Conservation (phyloP, 1,140 invertebrate genomes). For the Brachionus calyciflorus region DNA sequence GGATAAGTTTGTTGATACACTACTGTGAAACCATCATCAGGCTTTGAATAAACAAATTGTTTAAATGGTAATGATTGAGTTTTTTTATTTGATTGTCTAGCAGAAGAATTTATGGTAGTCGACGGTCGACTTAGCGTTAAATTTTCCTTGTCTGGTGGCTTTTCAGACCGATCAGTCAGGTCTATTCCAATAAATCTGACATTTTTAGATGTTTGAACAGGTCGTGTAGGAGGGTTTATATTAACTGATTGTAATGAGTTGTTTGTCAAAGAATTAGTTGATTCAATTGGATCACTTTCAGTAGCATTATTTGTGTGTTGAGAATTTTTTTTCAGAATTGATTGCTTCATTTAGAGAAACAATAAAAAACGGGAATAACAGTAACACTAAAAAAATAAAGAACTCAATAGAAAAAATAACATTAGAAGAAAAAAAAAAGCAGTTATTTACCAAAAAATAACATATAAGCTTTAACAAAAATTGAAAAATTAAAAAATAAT, state of each 20-base stretch:
- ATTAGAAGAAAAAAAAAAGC: no score
- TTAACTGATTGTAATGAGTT: neutral
- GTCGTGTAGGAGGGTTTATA: neutral
- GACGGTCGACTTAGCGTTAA: neutral
- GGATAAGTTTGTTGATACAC: neutral
- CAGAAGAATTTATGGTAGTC: neutral
- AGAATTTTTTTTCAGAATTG: constrained; percentile 22
- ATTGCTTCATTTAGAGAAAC: constrained; percentile 16
- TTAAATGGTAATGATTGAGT: neutral
- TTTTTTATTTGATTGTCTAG: neutral
- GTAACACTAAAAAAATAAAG: constrained; percentile 2
- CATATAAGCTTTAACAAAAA: no score
- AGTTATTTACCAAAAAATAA: no score
- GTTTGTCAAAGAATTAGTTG: neutral
- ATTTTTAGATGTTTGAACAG: constrained; percentile 35
- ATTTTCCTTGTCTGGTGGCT: neutral
- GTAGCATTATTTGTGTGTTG: neutral
- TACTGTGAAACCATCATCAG: neutral
- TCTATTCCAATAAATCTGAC: constrained; percentile 33
- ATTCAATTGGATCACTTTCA: neutral
- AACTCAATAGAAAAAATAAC: neutral
- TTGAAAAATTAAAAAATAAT: no score
- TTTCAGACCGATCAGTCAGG: neutral
- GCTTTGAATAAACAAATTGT: constrained; percentile 1
- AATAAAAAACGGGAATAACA: neutral